Evolutionary conservation across 1,140 invertebrate genomes (phyloP).

Genomic region (Arctopsyche grandis): DNA sequence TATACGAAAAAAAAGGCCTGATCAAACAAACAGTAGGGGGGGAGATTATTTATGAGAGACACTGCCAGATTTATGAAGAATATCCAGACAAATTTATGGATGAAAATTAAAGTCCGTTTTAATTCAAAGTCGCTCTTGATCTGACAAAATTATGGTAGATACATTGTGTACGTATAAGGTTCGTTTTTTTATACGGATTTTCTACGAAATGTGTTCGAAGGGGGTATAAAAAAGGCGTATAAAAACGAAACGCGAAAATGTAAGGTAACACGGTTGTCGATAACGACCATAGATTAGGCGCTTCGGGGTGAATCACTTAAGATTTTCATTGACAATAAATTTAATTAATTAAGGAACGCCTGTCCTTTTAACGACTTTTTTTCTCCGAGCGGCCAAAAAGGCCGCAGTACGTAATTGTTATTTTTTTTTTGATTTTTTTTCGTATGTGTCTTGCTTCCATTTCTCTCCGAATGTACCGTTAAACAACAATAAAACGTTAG

Average conservation of each 20-base stretch:
- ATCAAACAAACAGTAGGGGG: conserved; percentile 46
- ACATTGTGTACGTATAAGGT: no score
- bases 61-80: conserved; percentile 24
- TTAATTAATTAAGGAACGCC: conserved; percentile 52
- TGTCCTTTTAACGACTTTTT: conserved; percentile 43
- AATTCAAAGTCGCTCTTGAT: no score
- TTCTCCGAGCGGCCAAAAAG: conserved; percentile 23
- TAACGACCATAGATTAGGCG: conserved; percentile 50
- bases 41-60: conserved; percentile 43
- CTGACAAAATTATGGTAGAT: no score
- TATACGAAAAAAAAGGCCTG: conserved; percentile 32
- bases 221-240: background rate
- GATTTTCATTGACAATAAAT: conserved; percentile 54
- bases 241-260: conserved; percentile 5
- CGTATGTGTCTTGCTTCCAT: background rate
- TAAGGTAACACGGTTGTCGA: conserved; percentile 43
- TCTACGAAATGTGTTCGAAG: background rate
- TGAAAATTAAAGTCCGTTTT: no score
- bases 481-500: conserved; percentile 42
- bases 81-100: background rate
- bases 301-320: conserved; percentile 46
- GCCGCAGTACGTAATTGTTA: conserved; percentile 43
- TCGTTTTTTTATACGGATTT: no score
- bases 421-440: conserved; percentile 32
- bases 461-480: conserved; percentile 9